Evolutionary conservation across 2,888 invertebrate species (phyloP), one percentile per base, ranked within the genome.

Genomic region (Odontocolon sp.): DNA sequence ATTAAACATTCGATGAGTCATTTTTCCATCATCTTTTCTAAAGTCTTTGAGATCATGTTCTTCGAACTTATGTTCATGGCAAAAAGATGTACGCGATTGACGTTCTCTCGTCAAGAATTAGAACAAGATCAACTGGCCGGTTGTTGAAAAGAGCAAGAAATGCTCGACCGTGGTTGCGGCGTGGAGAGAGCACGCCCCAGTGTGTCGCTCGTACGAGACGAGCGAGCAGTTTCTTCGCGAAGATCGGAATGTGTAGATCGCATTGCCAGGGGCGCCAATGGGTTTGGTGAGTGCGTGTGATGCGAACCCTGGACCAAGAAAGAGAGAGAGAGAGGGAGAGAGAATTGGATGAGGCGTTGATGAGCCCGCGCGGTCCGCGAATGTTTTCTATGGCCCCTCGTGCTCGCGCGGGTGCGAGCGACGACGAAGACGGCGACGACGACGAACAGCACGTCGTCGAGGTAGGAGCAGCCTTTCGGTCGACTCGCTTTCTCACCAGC

Each of bases 171-270:
- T 45, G 42, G 59, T 63, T 26, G 68, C 59, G 61, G 67, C 50
- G 70, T 59, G 75, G 66, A 70, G 36, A 66, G 66, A 52, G 68
- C 56, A 57, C 68, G 73, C 63, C 67, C 56, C 73, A 63, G 68
- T 59, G 73, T 72, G 67, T 69, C 73, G 40, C 59, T 63, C 33
- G 64, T 64, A 54, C 64, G 67, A 71, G 54, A 71, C 71, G 56
- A 54, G 38, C 16, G 47, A 50, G 59, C 21, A 54, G 67, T 45
- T 68, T 79, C 64, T 81, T 84, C 81, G 80, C 82, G 82, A 82
- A 85, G 86, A 88, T 87, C 79, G 88, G 88, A 88, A 88, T 88
- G 81, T 73, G 78, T 86, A 87, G 87, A 88, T 87, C 87, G 87
- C 86, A 87, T 87, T 86, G 87, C 87, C 78, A 80, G 82, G 86